phyloP scores from a whole-genome alignment of 2,113 vertebrate species.

The Corythaixoides concolor region DNA sequence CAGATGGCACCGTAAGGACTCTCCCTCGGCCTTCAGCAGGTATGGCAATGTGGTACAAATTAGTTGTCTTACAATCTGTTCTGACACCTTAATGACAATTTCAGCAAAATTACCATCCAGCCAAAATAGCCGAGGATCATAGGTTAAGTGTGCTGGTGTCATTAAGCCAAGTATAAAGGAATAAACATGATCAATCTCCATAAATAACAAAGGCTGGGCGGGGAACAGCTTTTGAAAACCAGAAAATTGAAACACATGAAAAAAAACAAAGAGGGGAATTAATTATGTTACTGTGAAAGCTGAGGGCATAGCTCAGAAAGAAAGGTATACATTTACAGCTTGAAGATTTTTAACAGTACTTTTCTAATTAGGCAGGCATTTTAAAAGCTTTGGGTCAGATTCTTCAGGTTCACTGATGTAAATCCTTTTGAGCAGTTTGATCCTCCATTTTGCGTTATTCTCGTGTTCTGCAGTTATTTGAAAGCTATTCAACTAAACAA shows the following conservation, averaged over 20 bases:
- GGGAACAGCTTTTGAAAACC: neutral
- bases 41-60: fast-evolving
- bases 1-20: neutral
- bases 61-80: neutral
- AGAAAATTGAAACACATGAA: neutral
- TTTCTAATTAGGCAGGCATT: neutral
- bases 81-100: slow-evolving; percentile 3
- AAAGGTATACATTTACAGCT: neutral
- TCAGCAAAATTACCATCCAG: neutral
- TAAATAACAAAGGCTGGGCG: neutral
- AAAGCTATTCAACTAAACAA: neutral
- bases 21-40: neutral
- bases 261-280: neutral
- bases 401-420: neutral
- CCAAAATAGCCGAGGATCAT: neutral
- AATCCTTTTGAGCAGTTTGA: neutral
- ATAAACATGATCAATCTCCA: neutral
- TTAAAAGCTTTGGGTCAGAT: neutral
- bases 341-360: neutral
- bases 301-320: neutral
- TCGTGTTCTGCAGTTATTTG: neutral
- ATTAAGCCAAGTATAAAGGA: neutral
- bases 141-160: slow-evolving; percentile 2
- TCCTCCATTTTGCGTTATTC: neutral
- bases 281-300: neutral